Base-by-base conservation (phyloP, 1,140 invertebrate genomes). In the Scaptomyza montana region DNA sequence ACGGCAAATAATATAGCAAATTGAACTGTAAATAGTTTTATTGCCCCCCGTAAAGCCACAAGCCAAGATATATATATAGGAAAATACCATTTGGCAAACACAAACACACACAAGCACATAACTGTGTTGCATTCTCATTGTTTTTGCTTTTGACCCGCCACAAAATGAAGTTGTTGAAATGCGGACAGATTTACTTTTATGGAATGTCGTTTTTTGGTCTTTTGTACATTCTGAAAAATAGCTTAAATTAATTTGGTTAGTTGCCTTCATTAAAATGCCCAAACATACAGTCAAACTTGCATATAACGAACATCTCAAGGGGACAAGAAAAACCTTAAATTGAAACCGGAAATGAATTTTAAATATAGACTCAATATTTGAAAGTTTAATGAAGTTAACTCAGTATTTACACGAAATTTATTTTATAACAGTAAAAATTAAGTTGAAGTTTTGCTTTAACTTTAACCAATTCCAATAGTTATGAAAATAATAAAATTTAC, bases 21-120 rank as follows among this genome's bases (percentile, higher is more conserved):
- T 86, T 86, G 82, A 86, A 86, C 84, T 87, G 82, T 89, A 86
- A 86, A 86, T 86, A 86, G 82, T 86, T 86, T 86, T 86, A 86
- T 86, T 78, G 82, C 78, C 82, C 71, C 70, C 69, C 7, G 4
- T 33, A 33, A 67, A 67, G 76, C 73, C 82, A 45, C 82, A 78
- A 51, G 64, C n/a, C 47, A 36, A 36, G 65, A 67, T 66, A 30
- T 3, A 6, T 25, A 25, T 63, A 65, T 67, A 70, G 47, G 61
- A 9, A 5, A 13, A 53, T 19, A 21, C 28, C n/a, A 46, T 10
- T 21, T 56, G 21, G 21, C 21, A 3, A 25, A 61, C 65, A 63
- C 39, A 78, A 53, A 80, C 39, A 41, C 39, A 77, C 12, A 56
- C 49, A 57, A 59, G 63, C 39, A 74, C 53, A 80, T 67, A 74